Percentiles rank a stretch among this genome's conserved stretches.
These are phyloP conservation scores for Cyrtorhinus lividipennis DNA, from an alignment of 1,140 invertebrate genomes.

Conservation along the genomic window DNA sequence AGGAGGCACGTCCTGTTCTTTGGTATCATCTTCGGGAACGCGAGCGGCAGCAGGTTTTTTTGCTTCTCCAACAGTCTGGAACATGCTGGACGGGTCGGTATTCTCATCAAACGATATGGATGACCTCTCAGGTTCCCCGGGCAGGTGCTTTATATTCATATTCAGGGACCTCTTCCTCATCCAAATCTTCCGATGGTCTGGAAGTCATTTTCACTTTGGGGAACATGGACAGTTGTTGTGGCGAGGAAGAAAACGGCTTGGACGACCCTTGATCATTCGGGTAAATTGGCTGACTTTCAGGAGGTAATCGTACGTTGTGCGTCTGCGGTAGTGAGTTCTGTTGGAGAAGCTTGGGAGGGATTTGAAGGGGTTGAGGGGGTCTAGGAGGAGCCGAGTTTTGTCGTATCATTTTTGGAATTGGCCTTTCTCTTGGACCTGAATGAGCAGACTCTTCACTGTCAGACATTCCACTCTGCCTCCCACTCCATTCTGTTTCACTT, in stretches of 20 bases:
- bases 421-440: conserved; percentile 35
- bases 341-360: not conserved
- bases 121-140: not conserved
- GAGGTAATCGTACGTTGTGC: not conserved
- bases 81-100: conserved; percentile 42
- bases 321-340: not conserved
- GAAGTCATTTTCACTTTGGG: not conserved
- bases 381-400: conserved; percentile 4
- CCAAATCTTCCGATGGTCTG: not conserved
- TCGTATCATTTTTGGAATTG: not conserved
- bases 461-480: conserved; percentile 42
- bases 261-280: too few species aligned
- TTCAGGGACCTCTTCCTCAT: not conserved
- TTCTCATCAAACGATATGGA: conserved; percentile 30
- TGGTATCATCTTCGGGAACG: conserved; percentile 32
- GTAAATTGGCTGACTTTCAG: too few species aligned
- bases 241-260: not conserved
- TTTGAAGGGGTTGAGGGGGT: conserved; percentile 9
- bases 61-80: conserved; percentile 55
- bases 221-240: not conserved
- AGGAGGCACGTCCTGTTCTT: conserved; percentile 32
- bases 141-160: too few species aligned
- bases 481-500: conserved; percentile 53
- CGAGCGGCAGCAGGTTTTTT: conserved; percentile 40
- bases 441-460: conserved; percentile 51